Base-by-base conservation (phyloP, 2,888 invertebrate genomes). In the Sisyra nigra region DNA sequence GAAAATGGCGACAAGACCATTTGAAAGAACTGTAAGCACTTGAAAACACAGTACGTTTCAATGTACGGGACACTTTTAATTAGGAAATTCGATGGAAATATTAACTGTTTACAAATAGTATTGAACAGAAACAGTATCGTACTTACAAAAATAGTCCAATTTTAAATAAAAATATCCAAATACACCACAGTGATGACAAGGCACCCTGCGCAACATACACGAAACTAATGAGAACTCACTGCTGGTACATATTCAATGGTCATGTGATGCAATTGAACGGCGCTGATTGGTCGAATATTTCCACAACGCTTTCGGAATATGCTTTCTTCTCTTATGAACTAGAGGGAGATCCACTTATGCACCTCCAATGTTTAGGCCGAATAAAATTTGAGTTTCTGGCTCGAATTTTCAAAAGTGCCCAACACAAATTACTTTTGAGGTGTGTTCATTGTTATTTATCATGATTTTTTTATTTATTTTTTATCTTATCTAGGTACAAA, bases 121-220 rank as follows among this genome's bases (percentile, higher is more conserved):
- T 13, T 17, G 39, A 40, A 40, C n/a, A 38, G 7, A 40, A 14
- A 13, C 33, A 33, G 14, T 9, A 13, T 17, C 15, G 33, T 41
- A 41, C 41, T 41, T 41, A 41, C 41, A 41, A 15, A 41, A 34
- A 41, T 17, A 18, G 19, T 41, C 33, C 30, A 41, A 43, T 43
- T 43, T 43, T 29, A 38, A 31, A 38, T 17, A 33, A 43, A 43
- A 43, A 38, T 43, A 35, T 38, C 38, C 43, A 37, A 43, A 43
- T 30, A 47, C 48, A 14, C 40, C 47, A 45, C 42, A 51, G 50
- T 48, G 49, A 49, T 51, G 50, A 52, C 51, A 52, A 49, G 50
- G 48, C 48, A 50, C 48, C 47, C 48, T 42, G 42, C 38, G 43
- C 43, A 33, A 37, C 19, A 37, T 32, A 32, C 43, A 43, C 43